Evolutionary conservation across 1,140 invertebrate species (phyloP), one percentile per base, ranked within the genome.

Genomic region (Hesperophylax magnus): DNA sequence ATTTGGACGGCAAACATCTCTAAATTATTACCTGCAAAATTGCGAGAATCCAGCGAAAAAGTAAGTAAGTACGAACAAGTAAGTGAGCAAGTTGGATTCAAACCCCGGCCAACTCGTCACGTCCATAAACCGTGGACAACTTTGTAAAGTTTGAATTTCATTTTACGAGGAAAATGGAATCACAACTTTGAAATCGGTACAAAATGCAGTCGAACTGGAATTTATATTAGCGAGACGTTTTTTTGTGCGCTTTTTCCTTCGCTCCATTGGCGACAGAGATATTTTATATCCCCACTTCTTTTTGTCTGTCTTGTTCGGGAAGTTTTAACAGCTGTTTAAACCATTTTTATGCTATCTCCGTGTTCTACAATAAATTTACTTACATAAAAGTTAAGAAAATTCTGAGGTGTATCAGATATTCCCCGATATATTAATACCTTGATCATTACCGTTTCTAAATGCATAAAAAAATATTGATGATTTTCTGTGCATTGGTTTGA

Each of bases 111-210:
- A 18, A 15, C 39, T 27, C 69, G 69, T 53, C 69, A 72, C n/a
- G 24, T 22, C 69, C 69, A 72, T 72, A 72, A 72, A 72, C 69
- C 47, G 39, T 20, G 47, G 47, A 53, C 47, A 72, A 72, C 69
- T 72, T 72, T 72, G 69, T 53, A 20, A 53, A 72, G 69, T 72
- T 52, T 24, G 69, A 47, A 72, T 72, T 72, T 72, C 47, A 72
- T 72, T 72, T 72, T 72, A 72, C 69, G 69, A 72, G 34, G n/a
- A 24, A 53, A 72, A 72, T 72, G 34, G 47, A 72, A 72, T 72
- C 47, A n/a, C 39, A 72, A 72, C 34, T 72, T 72, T 72, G 47
- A 24, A 47, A 53, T 72, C 47, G 69, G 39, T 72, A 72, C 69
- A 27, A 53, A 72, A 72, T 52, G 69, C 34, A 72, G 69, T 52